These are phyloP conservation scores for Leguminivora glycinivorella DNA, from an alignment of 1,140 invertebrate species.

Conservation along the genomic window DNA sequence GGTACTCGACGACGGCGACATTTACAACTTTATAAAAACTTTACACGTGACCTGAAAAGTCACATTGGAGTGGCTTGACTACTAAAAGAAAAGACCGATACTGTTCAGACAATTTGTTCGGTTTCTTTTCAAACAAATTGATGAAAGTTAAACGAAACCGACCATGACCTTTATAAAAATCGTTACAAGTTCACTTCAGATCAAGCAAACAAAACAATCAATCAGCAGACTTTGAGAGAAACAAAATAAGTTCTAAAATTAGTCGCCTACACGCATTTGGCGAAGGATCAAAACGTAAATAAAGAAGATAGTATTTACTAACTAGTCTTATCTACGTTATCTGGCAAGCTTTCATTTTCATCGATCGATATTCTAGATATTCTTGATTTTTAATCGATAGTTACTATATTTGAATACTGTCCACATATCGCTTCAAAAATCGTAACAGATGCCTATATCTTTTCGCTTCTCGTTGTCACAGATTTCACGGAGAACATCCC, in stretches of 20 bases:
- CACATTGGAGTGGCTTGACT: no score
- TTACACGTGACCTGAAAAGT: no score
- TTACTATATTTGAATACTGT: not conserved
- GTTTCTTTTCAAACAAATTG: not conserved
- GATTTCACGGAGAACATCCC: no score
- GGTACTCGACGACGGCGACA: no score
- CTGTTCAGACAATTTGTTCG: not conserved
- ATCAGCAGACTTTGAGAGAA: not conserved
- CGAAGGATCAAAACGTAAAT: constrained; percentile 1
- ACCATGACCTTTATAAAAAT: not conserved
- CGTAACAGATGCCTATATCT: no score
- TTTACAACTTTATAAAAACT: no score
- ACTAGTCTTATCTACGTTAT: not conserved
- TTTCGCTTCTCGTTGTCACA: no score
- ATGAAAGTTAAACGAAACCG: not conserved
- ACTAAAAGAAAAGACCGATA: not conserved
- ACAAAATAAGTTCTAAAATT: constrained; percentile 17
- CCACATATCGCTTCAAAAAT: no score
- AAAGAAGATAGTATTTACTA: not conserved
- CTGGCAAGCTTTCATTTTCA: not conserved
- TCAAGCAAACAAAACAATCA: not conserved
- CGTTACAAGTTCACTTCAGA: not conserved
- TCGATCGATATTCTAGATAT: not conserved
- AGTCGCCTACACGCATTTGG: constrained; percentile 11
- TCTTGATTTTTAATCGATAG: not conserved